Base-by-base conservation (phyloP, 2,888 invertebrate species). In the Amphiduros pacificus region DNA sequence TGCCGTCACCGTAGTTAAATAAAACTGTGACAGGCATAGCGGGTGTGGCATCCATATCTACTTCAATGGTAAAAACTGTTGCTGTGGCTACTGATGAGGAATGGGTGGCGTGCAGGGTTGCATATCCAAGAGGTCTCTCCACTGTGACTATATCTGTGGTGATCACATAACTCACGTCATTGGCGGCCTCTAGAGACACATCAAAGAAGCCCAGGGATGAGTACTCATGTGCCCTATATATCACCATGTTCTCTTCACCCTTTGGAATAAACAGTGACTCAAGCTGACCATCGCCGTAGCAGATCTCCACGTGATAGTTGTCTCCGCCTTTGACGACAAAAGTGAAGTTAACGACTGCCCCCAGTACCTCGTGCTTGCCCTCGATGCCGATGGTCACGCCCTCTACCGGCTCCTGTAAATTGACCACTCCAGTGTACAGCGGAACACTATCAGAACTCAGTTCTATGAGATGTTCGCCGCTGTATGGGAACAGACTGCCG, bases 1-100 rank as follows among this genome's bases (percentile, higher is more conserved):
- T 64, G 0, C 77, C 77, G 59, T 80, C 74, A 6, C 71, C 76
- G 50, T 72, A 75, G 53, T 77, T 73, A 17, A 78, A 70, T 11
- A 67, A 62, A 20, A 75, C 70, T 4, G 65, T 63, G 0, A 77
- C 74, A 0, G 65, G 64, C 54, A 56, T 58, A 11, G 65, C 61
- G 11, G 70, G 68, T 1, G 40, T 26, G 5, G 53, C 59, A 0
- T 71, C 73, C n/a, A 60, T 62, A 65, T 80, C 78, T 2, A 78
- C 60, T 20, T 71, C 68, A 4, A 80, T 67, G 1, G 62, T 59
- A 32, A 81, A 69, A 9, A 32, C 29, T 0, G 76, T 73, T 0
- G 73, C 69, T 2, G 64, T 54, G 5, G 69, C 66, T 31, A 76
- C 70, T 22, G 72, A 64, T 0, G 73, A 74, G 24, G 75, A 68